These are phyloP conservation scores for Psococerastis gibbosa DNA, from an alignment of 2,888 invertebrate species.

Conservation along the genomic window DNA sequence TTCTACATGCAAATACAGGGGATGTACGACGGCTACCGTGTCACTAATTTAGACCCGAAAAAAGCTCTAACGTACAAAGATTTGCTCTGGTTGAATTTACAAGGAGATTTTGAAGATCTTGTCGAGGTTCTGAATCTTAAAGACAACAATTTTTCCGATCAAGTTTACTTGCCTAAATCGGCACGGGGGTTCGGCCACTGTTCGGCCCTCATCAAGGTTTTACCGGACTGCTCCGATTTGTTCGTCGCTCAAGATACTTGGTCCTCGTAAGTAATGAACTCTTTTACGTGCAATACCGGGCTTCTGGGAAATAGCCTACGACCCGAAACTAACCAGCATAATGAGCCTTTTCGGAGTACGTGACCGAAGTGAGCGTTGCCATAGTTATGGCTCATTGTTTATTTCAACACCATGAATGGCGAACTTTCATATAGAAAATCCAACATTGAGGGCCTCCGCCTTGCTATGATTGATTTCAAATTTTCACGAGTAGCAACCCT, in stretches of 20 bases:
- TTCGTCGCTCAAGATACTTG: conserved; percentile 45
- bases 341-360: no score
- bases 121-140: conserved; percentile 27
- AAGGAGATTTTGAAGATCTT: conserved; percentile 44
- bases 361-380: no score
- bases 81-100: conserved; percentile 33
- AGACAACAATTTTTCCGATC: conserved; percentile 15
- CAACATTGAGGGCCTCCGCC: no score
- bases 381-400: no score
- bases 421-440: no score
- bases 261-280: conserved; percentile 34
- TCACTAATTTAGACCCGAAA: conserved; percentile 25
- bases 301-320: no score
- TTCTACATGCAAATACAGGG: conserved; percentile 40
- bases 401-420: no score
- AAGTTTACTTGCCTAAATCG: conserved; percentile 12
- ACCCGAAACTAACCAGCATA: no score
- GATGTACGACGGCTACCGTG: conserved; percentile 35
- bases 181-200: conserved; percentile 35
- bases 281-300: no score
- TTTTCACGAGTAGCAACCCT: no score
- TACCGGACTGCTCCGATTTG: conserved; percentile 36
- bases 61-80: conserved; percentile 16
- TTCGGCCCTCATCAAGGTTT: conserved; percentile 44
- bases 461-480: no score